These are phyloP conservation scores for Nudaria mundana DNA, from an alignment of 2,888 invertebrate species.

Conservation along the genomic window DNA sequence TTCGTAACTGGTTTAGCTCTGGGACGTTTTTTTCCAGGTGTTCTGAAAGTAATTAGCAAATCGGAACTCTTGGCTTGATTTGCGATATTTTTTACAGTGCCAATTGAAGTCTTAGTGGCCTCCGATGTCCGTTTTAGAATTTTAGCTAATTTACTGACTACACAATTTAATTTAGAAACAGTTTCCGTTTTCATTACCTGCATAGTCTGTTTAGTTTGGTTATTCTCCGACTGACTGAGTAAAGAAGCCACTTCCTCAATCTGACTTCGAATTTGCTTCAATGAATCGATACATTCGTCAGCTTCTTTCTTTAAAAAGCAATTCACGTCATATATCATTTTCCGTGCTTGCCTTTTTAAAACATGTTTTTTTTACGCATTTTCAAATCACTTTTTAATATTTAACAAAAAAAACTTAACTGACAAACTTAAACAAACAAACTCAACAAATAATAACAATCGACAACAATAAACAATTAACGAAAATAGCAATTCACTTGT, in stretches of 20 bases:
- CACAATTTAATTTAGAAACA: background rate
- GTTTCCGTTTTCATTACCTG: background rate
- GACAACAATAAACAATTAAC: too few species aligned
- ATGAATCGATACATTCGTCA: background rate
- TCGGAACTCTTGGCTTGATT: background rate
- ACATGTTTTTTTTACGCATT: too few species aligned
- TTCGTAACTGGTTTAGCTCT: background rate
- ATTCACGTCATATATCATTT: slow-evolving; percentile 6
- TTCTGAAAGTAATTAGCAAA: background rate
- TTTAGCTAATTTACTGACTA: background rate
- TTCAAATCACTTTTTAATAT: too few species aligned
- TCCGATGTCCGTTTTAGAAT: slow-evolving; percentile 4
- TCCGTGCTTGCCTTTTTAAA: slow-evolving; percentile 1
- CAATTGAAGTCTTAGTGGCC: background rate
- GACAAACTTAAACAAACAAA: too few species aligned
- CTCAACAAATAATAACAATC: background rate
- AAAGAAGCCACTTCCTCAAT: too few species aligned
- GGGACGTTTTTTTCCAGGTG: background rate
- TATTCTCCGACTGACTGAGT: too few species aligned
- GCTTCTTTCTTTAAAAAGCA: slow-evolving; percentile 9
- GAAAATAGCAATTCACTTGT: background rate
- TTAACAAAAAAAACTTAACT: too few species aligned
- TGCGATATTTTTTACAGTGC: background rate
- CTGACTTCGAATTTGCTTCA: background rate
- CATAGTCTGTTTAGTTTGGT: background rate